Conservation (phyloP, 2,797 vertebrate genomes). For the Amphiprion clarkii region DNA sequence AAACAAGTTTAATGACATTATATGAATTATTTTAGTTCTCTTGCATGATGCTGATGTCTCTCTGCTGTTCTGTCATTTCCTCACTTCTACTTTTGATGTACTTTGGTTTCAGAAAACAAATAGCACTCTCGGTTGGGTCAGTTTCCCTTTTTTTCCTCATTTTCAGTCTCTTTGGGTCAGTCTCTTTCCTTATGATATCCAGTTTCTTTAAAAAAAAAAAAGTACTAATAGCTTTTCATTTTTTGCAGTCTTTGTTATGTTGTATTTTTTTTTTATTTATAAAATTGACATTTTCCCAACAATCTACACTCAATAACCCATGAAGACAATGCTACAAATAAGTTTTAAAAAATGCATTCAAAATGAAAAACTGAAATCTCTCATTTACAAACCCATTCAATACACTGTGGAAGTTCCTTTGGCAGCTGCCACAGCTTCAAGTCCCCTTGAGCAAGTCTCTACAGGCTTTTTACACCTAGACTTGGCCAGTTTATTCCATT, state of each 20-base stretch:
- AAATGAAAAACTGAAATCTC: not conserved
- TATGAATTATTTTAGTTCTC: slow-evolving; percentile 12
- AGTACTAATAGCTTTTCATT: not conserved
- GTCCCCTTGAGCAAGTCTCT: not conserved
- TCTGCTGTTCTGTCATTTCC: slow-evolving; percentile 21
- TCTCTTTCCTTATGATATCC: not conserved
- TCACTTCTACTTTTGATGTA: slow-evolving; percentile 8
- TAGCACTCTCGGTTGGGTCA: slow-evolving; percentile 13
- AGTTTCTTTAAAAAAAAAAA: not conserved
- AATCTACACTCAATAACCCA: not conserved
- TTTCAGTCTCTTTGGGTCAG: not conserved
- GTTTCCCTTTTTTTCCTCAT: slow-evolving; percentile 1
- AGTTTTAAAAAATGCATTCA: not conserved
- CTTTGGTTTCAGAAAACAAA: slow-evolving; percentile 33
- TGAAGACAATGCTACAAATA: no score
- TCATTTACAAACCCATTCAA: not conserved
- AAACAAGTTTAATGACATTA: slow-evolving; percentile 40
- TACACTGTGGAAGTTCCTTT: no score
- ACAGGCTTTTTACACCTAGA: not conserved
- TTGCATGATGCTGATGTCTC: slow-evolving; percentile 26
- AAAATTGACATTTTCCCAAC: not conserved
- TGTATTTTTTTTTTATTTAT: not conserved
- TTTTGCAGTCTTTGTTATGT: not conserved
- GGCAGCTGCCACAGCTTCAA: not conserved
- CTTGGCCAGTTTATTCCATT: not conserved